These are phyloP conservation scores for Macrophya alboannulata DNA, from an alignment of 2,888 invertebrate genomes.

Conservation along the genomic window DNA sequence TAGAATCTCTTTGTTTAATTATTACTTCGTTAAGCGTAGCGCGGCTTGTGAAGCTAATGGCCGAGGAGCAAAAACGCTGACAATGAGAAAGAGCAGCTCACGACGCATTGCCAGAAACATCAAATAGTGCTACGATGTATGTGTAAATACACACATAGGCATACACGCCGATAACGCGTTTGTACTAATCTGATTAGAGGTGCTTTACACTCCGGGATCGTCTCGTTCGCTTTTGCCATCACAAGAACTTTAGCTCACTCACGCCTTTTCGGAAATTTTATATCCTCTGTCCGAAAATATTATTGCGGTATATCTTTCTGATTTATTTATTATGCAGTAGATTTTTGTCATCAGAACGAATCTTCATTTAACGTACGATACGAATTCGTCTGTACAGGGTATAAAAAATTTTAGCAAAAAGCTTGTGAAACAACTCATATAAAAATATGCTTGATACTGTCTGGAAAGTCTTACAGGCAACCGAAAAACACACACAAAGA, in stretches of 20 bases:
- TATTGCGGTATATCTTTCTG: background rate
- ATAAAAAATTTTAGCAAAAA: background rate
- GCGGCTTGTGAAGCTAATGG: background rate
- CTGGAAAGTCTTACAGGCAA: too few relatives aligned
- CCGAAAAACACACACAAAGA: background rate
- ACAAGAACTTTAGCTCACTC: background rate
- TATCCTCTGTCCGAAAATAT: background rate
- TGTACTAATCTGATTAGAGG: background rate
- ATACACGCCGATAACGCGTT: background rate
- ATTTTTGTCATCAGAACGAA: background rate
- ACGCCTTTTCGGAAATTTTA: background rate
- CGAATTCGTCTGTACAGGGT: background rate
- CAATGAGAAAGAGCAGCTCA: background rate
- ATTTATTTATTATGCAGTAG: background rate
- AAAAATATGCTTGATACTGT: background rate
- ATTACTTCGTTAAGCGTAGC: background rate
- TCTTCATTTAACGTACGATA: background rate
- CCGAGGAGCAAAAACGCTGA: slow-evolving; percentile 11
- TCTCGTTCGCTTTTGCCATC: background rate
- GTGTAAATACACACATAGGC: background rate
- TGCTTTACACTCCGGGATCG: background rate
- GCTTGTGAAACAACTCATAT: background rate
- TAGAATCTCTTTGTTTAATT: background rate
- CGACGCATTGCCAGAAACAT: background rate
- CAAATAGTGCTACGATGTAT: background rate